These are phyloP conservation scores for Eunapius fragilis DNA, from an alignment of 37 sponge, comb jelly and placozoan genomes.

Conservation along the genomic window DNA sequence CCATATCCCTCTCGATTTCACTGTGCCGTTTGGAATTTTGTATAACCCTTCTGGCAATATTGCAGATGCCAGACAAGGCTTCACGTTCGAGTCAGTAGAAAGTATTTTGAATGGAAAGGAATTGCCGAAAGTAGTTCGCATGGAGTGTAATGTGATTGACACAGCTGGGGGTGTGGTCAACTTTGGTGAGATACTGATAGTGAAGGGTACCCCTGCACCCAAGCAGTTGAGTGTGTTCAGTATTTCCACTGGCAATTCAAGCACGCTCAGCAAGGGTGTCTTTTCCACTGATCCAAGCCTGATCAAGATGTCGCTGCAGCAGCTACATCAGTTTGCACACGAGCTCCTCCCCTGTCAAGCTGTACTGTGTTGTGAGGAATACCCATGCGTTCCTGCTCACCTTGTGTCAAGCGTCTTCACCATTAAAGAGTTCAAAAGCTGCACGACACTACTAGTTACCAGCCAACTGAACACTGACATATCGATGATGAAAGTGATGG, in stretches of 20 bases:
- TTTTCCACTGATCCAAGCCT: not conserved
- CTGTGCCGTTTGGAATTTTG: slow-evolving; percentile 44
- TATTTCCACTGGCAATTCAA: not conserved
- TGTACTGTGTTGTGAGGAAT: not conserved
- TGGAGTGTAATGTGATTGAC: not conserved
- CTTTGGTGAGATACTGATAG: not conserved
- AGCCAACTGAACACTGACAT: not conserved
- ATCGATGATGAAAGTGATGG: not conserved
- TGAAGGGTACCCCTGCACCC: not conserved
- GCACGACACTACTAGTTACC: not conserved
- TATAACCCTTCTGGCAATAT: slow-evolving; percentile 48
- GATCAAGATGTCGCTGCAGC: not conserved
- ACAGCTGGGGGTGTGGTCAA: not conserved
- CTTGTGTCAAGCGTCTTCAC: not conserved
- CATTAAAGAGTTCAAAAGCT: not conserved
- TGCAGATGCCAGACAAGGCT: not conserved
- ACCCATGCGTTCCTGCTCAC: not conserved
- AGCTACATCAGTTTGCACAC: not conserved
- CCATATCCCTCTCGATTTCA: slow-evolving; percentile 44
- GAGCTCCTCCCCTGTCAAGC: not conserved
- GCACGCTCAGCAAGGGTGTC: not conserved
- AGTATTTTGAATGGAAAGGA: not conserved
- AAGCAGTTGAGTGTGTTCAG: not conserved
- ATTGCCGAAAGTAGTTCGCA: not conserved
- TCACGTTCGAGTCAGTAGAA: not conserved